Base-by-base conservation (phyloP, 2,888 invertebrate species). In the Ennomos erosarius region DNA sequence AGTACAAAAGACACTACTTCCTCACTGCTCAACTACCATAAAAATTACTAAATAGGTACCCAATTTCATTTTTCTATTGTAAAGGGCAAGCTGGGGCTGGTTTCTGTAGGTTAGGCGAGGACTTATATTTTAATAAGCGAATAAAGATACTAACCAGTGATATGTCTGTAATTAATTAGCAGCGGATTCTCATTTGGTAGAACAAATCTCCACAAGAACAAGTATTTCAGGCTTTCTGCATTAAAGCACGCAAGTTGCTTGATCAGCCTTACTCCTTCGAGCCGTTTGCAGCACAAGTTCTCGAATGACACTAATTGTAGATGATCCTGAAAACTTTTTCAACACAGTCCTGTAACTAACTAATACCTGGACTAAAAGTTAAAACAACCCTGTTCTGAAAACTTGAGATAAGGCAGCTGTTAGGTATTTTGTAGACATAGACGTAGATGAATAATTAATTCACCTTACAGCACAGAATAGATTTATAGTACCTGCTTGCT, bases 151-250 rank as follows among this genome's bases (percentile, higher is more conserved):
- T 58, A 56, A 91, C 90, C 90, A 1, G 82, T 85, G 9, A 88
- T 77, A 37, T 89, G 87, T 43, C 84, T 81, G 69, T 86, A 90
- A 74, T 91, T 90, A 43, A 89, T 77, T 4, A 90, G 75, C 36
- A 90, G 65, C 2, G 91, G 91, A 61, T 90, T 91, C 65, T 91
- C 89, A 55, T 87, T 87, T 16, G 87, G 82, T 38, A 84, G 70
- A 6, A 90, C 85, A 49, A 90, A 90, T 10, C 85, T 80, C 91
- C 91, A 91, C 1, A 91, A 78, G 63, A 89, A 91, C 43, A 91
- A 70, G 69, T 91, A 91, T 69, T 89, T 90, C 8, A 91, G 81
- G 1, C 84, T 74, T 2, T 80, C 54, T 0, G 88, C 75, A 61
- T 83, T 86, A 63, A 88, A 91, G 63, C 84, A 84, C 4, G 90